Evolutionary conservation across 2,113 vertebrate genomes (phyloP).

Genomic region (Alethe diademata): DNA sequence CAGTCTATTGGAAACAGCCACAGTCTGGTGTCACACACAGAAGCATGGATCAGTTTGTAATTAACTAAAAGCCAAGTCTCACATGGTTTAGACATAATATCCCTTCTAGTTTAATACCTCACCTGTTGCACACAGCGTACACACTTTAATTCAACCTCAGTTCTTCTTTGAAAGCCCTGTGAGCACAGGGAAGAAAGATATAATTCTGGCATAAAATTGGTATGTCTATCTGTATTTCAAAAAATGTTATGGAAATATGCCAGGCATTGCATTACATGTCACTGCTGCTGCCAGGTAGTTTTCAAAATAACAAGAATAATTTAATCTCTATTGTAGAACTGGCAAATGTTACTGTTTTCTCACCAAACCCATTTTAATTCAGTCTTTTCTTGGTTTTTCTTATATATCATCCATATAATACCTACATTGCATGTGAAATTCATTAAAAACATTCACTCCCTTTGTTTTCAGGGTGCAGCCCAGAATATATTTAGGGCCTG

Average conservation of each 20-base stretch:
- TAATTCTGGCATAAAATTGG: neutral
- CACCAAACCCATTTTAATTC: slow-evolving; percentile 19
- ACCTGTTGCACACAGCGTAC: neutral
- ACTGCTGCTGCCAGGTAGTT: neutral
- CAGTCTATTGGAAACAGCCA: slow-evolving; percentile 25
- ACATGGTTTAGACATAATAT: neutral
- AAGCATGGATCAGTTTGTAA: slow-evolving; percentile 11
- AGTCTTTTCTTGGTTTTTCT: slow-evolving; percentile 28
- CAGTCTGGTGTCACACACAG: neutral
- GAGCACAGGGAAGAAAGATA: neutral
- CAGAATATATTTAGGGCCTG: slow-evolving; percentile 65
- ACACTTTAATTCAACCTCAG: neutral
- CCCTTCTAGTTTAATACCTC: neutral
- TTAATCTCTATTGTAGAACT: neutral
- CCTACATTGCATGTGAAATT: slow-evolving; percentile 59
- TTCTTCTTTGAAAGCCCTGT: neutral
- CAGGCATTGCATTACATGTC: neutral
- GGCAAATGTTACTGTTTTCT: slow-evolving; percentile 26
- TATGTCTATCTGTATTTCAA: neutral
- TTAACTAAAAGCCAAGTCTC: neutral
- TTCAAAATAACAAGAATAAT: neutral
- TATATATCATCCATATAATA: slow-evolving; percentile 40
- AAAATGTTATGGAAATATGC: neutral
- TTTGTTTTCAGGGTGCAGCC: slow-evolving; percentile 67
- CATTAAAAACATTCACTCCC: slow-evolving; percentile 65